phyloP scores from a whole-genome alignment of 92 coral and sea anemone species.

The Virgularia gustaviana region DNA sequence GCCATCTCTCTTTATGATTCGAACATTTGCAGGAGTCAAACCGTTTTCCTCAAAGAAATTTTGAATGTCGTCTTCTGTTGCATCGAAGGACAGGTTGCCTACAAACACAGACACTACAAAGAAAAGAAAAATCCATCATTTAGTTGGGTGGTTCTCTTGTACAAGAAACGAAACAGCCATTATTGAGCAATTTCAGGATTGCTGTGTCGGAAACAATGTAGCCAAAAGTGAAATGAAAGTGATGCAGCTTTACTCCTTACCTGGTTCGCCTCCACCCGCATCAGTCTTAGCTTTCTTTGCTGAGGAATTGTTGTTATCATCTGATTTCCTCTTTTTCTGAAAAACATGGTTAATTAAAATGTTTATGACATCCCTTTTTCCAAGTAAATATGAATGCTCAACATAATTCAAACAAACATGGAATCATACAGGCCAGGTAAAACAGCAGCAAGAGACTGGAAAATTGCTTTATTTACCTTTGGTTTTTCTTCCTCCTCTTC shows the following conservation, averaged over 20 bases:
- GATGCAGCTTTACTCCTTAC: too few species aligned
- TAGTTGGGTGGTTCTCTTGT: too few species aligned
- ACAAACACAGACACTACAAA: too few species aligned
- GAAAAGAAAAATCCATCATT: too few species aligned
- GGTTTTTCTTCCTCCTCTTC: neutral
- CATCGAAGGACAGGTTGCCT: slow-evolving; percentile 70
- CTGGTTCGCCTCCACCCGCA: slow-evolving; percentile 11
- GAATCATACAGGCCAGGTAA: too few species aligned
- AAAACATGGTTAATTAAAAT: too few species aligned
- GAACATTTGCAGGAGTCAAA: slow-evolving; percentile 48
- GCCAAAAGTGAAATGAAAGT: too few species aligned
- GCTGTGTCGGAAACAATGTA: too few species aligned
- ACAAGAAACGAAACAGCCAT: too few species aligned
- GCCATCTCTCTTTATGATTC: slow-evolving; percentile 62
- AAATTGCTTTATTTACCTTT: neutral
- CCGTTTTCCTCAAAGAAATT: slow-evolving; percentile 69
- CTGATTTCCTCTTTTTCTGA: slow-evolving; percentile 22
- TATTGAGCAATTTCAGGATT: too few species aligned
- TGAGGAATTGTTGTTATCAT: slow-evolving; percentile 9
- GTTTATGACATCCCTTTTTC: too few species aligned
- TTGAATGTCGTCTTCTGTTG: slow-evolving; percentile 58
- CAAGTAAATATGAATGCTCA: neutral
- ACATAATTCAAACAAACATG: neutral
- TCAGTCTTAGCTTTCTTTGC: slow-evolving; percentile 18
- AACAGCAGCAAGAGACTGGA: neutral